These are phyloP conservation scores for Strix uralensis DNA, from an alignment of 2,113 vertebrate species.

Conservation along the genomic window DNA sequence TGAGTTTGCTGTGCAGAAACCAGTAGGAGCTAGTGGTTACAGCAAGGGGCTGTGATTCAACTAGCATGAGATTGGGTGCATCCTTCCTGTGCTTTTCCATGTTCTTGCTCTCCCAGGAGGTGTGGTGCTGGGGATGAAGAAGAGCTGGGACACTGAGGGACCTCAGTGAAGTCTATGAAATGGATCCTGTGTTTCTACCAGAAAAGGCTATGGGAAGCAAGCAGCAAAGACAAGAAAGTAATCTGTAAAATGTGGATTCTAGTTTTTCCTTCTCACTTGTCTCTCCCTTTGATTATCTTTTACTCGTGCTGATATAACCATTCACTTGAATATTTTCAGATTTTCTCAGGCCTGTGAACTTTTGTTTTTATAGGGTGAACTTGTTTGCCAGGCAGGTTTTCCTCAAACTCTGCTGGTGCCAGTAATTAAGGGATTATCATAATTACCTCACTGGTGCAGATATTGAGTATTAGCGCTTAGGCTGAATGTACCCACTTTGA, in stretches of 20 bases:
- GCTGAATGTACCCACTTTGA: conserved; percentile 37
- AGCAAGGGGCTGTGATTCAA: not conserved
- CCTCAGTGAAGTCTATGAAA: not conserved
- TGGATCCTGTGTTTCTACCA: not conserved
- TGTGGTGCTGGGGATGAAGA: not conserved
- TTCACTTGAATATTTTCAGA: not conserved
- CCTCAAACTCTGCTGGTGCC: conserved; percentile 42
- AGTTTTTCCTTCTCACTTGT: not conserved
- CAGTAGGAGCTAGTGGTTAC: not conserved
- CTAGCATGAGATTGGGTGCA: not conserved
- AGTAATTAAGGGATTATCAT: conserved; percentile 64
- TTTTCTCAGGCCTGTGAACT: not conserved
- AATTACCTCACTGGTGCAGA: conserved; percentile 50
- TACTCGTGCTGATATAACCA: not conserved
- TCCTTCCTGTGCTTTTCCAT: not conserved
- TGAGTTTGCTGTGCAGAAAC: not conserved
- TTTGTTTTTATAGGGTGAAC: not conserved
- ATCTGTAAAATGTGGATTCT: not conserved
- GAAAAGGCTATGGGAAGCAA: not conserved
- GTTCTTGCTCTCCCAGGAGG: not conserved
- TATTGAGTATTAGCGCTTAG: not conserved
- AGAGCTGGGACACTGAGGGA: not conserved
- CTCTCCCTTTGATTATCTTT: not conserved
- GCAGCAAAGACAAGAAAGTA: not conserved
- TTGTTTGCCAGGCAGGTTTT: conserved; percentile 57